Conservation (phyloP, 2,113 vertebrate species). For the Bufo gargarizans region DNA sequence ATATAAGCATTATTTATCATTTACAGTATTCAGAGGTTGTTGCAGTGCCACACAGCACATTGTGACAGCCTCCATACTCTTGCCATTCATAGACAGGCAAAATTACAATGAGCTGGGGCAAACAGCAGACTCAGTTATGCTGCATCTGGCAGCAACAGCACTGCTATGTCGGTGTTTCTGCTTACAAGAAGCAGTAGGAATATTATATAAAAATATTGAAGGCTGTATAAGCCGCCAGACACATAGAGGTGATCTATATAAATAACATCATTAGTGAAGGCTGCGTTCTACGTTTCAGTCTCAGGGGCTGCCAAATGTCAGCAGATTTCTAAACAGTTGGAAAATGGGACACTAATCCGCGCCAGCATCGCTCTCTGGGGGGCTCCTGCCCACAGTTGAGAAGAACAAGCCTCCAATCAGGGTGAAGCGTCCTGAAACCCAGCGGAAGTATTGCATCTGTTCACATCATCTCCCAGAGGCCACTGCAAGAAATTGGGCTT, state of each 20-base stretch:
- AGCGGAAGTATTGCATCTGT: conserved; percentile 49
- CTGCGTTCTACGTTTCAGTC: neutral
- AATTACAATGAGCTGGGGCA: too few relatives aligned
- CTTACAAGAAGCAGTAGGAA: neutral
- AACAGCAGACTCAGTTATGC: neutral
- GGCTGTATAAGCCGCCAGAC: too few relatives aligned
- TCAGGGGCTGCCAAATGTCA: conserved; percentile 53
- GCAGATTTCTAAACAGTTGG: conserved; percentile 58
- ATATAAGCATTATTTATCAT: neutral
- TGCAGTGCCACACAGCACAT: neutral
- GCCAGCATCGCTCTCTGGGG: conserved; percentile 44
- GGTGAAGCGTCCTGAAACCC: conserved; percentile 21
- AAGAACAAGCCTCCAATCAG: conserved; percentile 45
- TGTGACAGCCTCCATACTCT: neutral
- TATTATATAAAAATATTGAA: neutral
- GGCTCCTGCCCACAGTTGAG: conserved; percentile 15
- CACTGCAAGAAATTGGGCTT: conserved; percentile 18
- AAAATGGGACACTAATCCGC: conserved; percentile 28
- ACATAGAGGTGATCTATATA: conserved; percentile 8
- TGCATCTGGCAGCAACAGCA: neutral
- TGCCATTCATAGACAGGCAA: neutral
- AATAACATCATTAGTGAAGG: conserved; percentile 1
- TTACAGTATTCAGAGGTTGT: neutral
- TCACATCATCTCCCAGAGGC: conserved; percentile 48
- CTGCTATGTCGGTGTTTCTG: neutral